Conservation (phyloP, 2,888 invertebrate genomes). For the Eilema sororculum region DNA sequence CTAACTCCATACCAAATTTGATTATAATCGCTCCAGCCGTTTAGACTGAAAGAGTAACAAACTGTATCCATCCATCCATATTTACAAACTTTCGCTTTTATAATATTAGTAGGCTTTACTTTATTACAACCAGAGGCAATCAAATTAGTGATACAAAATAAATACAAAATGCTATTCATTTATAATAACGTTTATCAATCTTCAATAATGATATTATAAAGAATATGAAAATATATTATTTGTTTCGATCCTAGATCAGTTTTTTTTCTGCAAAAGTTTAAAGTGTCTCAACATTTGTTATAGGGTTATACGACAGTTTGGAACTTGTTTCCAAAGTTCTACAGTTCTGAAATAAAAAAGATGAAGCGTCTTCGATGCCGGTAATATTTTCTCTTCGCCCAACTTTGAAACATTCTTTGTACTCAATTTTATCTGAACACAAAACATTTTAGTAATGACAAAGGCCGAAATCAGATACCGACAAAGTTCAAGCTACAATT, state of each 20-base stretch:
- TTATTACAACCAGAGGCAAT: no score
- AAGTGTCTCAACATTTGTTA: slow-evolving; percentile 1
- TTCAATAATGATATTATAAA: no score
- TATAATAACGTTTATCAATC: no score
- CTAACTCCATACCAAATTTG: no score
- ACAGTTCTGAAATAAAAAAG: not conserved
- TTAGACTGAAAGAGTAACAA: no score
- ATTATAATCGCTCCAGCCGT: no score
- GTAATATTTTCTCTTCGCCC: not conserved
- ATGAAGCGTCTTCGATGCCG: not conserved
- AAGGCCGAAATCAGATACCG: slow-evolving; percentile 3
- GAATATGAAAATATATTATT: no score
- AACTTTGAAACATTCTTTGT: not conserved
- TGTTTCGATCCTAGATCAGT: not conserved
- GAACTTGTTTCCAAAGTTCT: not conserved
- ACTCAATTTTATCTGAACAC: not conserved
- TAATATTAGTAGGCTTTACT: no score
- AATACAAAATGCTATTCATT: no score
- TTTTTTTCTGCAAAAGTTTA: not conserved
- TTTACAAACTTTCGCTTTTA: no score
- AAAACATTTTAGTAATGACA: slow-evolving; percentile 2
- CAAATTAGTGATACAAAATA: no score
- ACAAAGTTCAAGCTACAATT: not conserved
- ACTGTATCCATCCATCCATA: no score
- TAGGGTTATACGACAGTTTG: slow-evolving; percentile 1